phyloP scores from a whole-genome alignment of 2,797 vertebrate species.

The Melopsittacus undulatus region DNA sequence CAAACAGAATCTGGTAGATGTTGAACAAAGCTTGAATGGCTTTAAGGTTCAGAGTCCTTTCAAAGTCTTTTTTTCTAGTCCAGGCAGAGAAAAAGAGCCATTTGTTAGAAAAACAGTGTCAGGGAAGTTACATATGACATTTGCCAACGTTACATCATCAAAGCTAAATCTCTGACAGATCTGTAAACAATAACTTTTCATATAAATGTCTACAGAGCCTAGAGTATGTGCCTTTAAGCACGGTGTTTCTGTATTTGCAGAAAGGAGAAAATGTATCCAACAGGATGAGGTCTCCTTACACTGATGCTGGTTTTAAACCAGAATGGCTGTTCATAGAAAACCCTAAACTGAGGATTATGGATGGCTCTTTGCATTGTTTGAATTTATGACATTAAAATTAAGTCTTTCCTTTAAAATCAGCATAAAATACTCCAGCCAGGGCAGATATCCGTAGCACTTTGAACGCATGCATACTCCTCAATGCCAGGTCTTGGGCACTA shows the following conservation, averaged over 20 bases:
- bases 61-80: neutral
- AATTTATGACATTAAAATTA: neutral
- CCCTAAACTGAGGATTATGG: neutral
- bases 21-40: neutral
- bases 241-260: neutral
- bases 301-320: neutral
- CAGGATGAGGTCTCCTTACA: neutral
- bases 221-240: neutral
- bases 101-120: constrained; percentile 58
- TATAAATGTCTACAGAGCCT: neutral
- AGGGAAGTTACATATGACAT: constrained; percentile 40
- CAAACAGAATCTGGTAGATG: fast-evolving
- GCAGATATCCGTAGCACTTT: fast-evolving
- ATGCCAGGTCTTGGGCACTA: neutral
- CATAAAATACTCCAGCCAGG: neutral
- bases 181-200: constrained; percentile 49
- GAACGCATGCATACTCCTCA: fast-evolving
- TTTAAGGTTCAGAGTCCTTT: neutral
- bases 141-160: constrained; percentile 43
- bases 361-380: neutral
- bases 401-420: neutral
- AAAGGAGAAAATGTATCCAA: neutral
- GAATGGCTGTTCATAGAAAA: neutral
- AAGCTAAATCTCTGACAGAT: constrained; percentile 60
- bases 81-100: neutral